phyloP scores from a whole-genome alignment of 2,888 invertebrate genomes.

The Rotaria socialis region DNA sequence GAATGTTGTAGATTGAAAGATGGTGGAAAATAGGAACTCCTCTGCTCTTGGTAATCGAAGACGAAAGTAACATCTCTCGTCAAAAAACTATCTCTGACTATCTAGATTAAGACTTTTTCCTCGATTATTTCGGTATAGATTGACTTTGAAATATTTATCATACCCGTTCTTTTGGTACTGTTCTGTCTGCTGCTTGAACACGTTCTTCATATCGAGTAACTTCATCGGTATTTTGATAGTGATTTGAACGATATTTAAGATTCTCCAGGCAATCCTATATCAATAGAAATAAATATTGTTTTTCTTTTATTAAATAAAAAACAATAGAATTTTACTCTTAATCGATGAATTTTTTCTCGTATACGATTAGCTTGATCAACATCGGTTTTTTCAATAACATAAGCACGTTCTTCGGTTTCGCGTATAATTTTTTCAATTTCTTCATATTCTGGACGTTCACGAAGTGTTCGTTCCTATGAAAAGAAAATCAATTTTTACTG shows the following conservation, averaged over 20 bases:
- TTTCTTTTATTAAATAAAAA: neutral
- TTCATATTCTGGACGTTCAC: constrained; percentile 38
- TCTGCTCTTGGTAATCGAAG: too few species aligned
- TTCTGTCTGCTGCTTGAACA: neutral
- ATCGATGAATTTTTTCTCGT: neutral
- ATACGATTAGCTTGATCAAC: constrained; percentile 13
- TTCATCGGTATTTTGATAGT: neutral
- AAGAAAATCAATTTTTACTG: neutral
- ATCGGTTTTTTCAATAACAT: constrained; percentile 35
- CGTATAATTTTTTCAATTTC: constrained; percentile 28
- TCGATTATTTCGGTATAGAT: too few species aligned
- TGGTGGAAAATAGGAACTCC: too few species aligned
- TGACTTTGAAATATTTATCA: neutral
- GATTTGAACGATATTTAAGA: constrained; percentile 8
- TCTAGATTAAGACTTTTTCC: too few species aligned
- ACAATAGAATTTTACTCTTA: neutral
- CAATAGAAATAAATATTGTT: neutral
- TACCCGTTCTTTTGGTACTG: constrained; percentile 18
- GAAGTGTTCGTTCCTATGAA: neutral
- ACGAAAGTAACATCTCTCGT: too few species aligned
- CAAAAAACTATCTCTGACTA: too few species aligned
- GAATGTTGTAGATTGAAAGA: too few species aligned
- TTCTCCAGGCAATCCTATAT: constrained; percentile 13
- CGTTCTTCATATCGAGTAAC: constrained; percentile 23
- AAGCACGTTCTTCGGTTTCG: constrained; percentile 30